A percentile compares a stretch with the other conserved stretches of the same genome.
These are phyloP conservation scores for Drosophila recens DNA, from an alignment of 2,888 invertebrate species.

Conservation along the genomic window DNA sequence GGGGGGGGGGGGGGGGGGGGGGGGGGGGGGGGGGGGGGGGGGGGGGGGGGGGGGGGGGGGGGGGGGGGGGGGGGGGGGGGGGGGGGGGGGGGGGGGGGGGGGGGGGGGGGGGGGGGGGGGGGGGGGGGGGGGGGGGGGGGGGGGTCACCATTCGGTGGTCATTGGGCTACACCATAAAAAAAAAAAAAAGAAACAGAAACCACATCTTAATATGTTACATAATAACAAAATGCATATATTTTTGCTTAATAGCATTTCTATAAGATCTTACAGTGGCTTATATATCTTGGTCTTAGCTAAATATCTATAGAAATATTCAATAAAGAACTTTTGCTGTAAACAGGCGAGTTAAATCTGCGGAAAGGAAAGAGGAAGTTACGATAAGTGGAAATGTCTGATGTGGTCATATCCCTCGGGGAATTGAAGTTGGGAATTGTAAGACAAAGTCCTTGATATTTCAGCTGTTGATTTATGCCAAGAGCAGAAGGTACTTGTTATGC, in stretches of 20 bases:
- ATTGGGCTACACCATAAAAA: slow-evolving; percentile 27
- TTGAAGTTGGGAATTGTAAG: slow-evolving; percentile 23
- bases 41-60: too few species aligned
- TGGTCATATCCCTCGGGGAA: slow-evolving; percentile 23
- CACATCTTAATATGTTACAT: slow-evolving; percentile 42
- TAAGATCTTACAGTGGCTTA: background rate
- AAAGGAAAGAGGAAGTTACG: background rate
- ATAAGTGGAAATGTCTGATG: slow-evolving; percentile 21
- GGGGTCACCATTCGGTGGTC: too few species aligned
- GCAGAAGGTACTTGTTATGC: slow-evolving; percentile 26
- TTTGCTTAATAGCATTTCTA: background rate
- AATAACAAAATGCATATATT: slow-evolving; percentile 10
- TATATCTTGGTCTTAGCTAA: background rate
- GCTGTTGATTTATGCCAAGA: slow-evolving; percentile 52
- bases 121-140: too few species aligned
- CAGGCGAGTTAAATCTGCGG: background rate
- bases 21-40: too few species aligned
- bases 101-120: too few species aligned
- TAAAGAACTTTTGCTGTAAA: background rate
- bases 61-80: too few species aligned
- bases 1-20: too few species aligned
- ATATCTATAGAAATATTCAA: background rate
- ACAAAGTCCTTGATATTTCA: slow-evolving; percentile 37
- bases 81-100: too few species aligned
- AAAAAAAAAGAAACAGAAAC: background rate